Conservation (phyloP, 2,113 vertebrate genomes). For the Elanoides forficatus region DNA sequence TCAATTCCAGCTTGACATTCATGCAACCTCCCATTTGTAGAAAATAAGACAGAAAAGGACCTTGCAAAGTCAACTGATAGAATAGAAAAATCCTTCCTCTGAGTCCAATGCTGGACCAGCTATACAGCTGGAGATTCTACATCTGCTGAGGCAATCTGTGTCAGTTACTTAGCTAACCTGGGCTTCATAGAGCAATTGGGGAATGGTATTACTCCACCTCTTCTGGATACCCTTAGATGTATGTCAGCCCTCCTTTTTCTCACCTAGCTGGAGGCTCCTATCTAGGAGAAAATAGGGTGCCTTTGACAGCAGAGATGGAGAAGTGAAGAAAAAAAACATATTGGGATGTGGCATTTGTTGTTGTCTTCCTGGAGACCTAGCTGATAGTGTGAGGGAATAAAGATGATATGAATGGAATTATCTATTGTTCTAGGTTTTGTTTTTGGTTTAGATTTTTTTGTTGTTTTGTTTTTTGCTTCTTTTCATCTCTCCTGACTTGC, state of each 20-base stretch:
- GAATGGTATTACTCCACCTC: background rate
- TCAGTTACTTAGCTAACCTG: background rate
- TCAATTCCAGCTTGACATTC: background rate
- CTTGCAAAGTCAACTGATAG: background rate
- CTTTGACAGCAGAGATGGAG: background rate
- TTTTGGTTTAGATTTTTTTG: background rate
- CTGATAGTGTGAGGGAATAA: background rate
- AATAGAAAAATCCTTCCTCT: background rate
- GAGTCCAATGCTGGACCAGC: background rate
- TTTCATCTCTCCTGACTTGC: background rate
- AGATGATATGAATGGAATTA: background rate
- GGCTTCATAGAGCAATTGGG: background rate
- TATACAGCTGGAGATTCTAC: background rate
- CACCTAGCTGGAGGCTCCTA: background rate
- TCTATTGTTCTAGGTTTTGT: background rate
- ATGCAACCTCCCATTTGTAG: background rate
- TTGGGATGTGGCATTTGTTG: background rate
- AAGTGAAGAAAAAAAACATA: rapidly evolving
- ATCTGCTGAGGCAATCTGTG: background rate
- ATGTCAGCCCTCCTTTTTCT: background rate
- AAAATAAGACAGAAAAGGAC: background rate
- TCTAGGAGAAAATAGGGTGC: background rate
- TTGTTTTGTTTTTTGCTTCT: background rate
- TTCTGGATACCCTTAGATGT: background rate
- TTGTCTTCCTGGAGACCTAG: background rate